Evolutionary conservation across 2,797 vertebrate genomes (phyloP), one percentile per base, ranked within the genome.

Genomic region (Melanotaenia pygmaea): DNA sequence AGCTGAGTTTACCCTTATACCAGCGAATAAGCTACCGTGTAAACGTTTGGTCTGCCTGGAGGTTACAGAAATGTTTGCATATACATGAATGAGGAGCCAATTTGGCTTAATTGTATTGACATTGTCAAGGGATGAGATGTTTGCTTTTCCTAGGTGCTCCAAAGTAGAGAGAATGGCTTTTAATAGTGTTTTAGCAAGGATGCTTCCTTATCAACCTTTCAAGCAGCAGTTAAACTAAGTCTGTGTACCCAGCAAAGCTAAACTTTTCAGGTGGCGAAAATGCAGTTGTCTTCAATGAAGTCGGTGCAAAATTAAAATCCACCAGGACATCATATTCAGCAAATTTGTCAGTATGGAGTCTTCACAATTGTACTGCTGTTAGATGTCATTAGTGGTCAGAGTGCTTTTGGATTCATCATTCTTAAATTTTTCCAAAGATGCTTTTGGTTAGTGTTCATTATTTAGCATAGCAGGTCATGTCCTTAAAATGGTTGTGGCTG

Each of bases 1-100:
- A 83, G 81, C 75, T 65, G 62, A 53, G 59, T 81, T 81, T 60
- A 74, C 47, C 66, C 76, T 74, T 9, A 66, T 78, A 83, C 67
- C 70, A 82, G 82, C 84, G 84, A 89, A 88, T 78, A 70, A 59
- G 84, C 89, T 86, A 79, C 89, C 88, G 84, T 89, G 77, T 76
- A 43, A 76, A 71, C n/a, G 63, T 67, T 7, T 72, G 79, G 62
- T 75, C 74, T 73, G 79, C 79, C 65, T 7, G 38, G 32, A 67
- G 28, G 65, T 5, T 64, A 43, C 38, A 7, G 16, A 47, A 63
- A 60, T 53, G 74, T 74, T 70, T 40, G 71, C 40, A 1, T 72
- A 64, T 8, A 54, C 53, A 35, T 24, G 18, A 72, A 35, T 10
- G 63, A 24, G 18, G 20, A 37, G 5, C 3, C 18, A 50, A 45